Base-by-base conservation (phyloP, 2,113 vertebrate genomes). In the Tachysurus vachellii region DNA sequence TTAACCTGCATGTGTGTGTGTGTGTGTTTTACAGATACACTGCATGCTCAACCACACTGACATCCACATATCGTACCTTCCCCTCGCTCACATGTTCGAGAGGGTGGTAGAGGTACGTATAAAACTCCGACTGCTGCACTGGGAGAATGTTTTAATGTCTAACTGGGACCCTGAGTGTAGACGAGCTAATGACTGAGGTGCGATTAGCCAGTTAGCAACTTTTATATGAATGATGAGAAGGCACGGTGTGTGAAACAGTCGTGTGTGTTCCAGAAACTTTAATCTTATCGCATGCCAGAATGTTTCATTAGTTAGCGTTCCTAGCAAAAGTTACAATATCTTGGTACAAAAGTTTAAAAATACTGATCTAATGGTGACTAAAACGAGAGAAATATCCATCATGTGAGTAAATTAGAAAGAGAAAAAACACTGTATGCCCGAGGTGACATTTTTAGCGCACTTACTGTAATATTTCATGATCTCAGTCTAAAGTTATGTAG, bases 11-110 rank as follows among this genome's bases (percentile, higher is more conserved):
- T 70, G 84, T 89, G 82, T 88, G 80, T 75, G 88, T 92, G 53
- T 73, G 84, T 88, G 80, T 75, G 88, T 68, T 92, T 92, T 89
- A n/a, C 96, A 99, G 98, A 95, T 93, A 64, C 84, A 94, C 83
- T 92, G 96, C 92, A 88, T 82, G 87, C 93, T 96, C 92, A 92
- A 21, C 64, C 6, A 93, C 88, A 95, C 95, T 88, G 98, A 99
- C 26, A 92, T 93, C 93, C 93, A 99, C 93, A 94, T 98, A 88
- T 99, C 98, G 91, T 99, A 98, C 94, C 97, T 99, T 89, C 98
- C 98, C 73, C 95, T 99, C 89, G 97, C 98, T 88, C 98, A 99
- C 92, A 99, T 99, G 98, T 97, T 99, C 96, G 98, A 99, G 92
- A 96, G 95, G 91, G 83, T 99, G 28, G 97, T 99, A 42, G 96